Evolutionary conservation across 2,113 vertebrate species (phyloP).

Genomic region (Aythya baeri): DNA sequence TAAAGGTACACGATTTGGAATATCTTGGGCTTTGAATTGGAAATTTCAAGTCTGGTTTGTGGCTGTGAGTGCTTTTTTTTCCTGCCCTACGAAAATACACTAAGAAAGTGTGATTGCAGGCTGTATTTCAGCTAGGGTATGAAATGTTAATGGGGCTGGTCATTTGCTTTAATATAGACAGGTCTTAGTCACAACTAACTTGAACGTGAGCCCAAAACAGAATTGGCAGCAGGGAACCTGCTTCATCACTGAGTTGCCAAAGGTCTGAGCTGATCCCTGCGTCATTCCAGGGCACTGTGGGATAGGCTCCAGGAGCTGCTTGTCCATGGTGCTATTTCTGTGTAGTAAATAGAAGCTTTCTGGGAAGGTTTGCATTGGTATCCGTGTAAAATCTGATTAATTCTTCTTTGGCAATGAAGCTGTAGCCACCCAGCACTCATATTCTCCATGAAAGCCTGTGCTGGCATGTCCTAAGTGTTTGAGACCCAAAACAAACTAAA

Average conservation of each 20-base stretch:
- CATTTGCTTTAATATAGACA: neutral
- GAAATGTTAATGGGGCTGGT: neutral
- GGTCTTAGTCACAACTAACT: neutral
- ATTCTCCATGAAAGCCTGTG: neutral
- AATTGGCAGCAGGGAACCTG: neutral
- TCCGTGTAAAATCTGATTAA: neutral
- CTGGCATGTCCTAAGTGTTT: neutral
- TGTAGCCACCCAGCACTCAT: neutral
- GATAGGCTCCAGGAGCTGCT: neutral
- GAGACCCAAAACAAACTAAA: neutral
- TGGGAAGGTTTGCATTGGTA: conserved; percentile 27
- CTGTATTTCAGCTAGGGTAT: neutral
- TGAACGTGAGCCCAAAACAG: neutral
- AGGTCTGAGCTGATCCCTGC: neutral
- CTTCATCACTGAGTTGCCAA: neutral
- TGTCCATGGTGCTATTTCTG: neutral
- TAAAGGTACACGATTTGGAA: neutral
- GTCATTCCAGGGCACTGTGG: neutral
- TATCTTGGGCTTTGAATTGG: neutral
- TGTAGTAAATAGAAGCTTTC: conserved; percentile 32
- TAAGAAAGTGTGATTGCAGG: neutral
- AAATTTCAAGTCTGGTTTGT: neutral
- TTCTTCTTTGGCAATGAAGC: neutral
- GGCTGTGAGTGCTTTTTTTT: neutral
- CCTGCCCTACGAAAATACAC: neutral